Conservation (phyloP, 2,888 invertebrate genomes). For the Strigamia transsilvanica region DNA sequence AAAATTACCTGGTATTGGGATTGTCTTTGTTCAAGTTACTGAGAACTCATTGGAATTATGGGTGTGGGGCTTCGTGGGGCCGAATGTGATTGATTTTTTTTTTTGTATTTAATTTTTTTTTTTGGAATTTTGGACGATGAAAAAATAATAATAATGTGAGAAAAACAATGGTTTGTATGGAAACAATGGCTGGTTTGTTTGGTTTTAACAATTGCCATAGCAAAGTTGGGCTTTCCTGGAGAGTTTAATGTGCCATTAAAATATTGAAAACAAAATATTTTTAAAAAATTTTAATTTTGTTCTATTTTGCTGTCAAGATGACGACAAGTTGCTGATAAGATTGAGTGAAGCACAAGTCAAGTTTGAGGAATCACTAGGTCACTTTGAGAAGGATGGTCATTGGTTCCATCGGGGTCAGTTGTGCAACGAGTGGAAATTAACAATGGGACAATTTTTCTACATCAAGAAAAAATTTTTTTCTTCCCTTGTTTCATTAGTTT, state of each 20-base stretch:
- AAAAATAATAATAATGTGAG: too few species aligned
- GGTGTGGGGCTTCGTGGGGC: too few species aligned
- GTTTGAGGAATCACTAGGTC: conserved; percentile 36
- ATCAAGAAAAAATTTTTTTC: not conserved
- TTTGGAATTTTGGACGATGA: too few species aligned
- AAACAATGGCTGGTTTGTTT: too few species aligned
- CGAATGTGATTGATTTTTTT: not conserved
- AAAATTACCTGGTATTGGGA: not conserved
- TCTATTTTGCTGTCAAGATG: too few species aligned
- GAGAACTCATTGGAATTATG: not conserved
- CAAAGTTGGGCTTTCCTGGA: not conserved
- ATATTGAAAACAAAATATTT: not conserved
- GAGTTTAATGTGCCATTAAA: not conserved
- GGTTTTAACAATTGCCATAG: too few species aligned
- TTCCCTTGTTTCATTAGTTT: not conserved
- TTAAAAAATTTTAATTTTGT: too few species aligned
- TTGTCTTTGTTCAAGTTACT: conserved; percentile 9
- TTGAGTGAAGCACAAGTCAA: not conserved
- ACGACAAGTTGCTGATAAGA: too few species aligned
- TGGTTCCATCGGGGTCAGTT: conserved; percentile 8
- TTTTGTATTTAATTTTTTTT: too few species aligned
- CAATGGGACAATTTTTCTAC: conserved; percentile 2
- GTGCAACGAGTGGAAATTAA: conserved; percentile 27
- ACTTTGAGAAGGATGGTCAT: not conserved
- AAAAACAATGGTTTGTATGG: too few species aligned